These are phyloP conservation scores for Myathropa florea DNA, from an alignment of 2,888 invertebrate species.

Conservation along the genomic window DNA sequence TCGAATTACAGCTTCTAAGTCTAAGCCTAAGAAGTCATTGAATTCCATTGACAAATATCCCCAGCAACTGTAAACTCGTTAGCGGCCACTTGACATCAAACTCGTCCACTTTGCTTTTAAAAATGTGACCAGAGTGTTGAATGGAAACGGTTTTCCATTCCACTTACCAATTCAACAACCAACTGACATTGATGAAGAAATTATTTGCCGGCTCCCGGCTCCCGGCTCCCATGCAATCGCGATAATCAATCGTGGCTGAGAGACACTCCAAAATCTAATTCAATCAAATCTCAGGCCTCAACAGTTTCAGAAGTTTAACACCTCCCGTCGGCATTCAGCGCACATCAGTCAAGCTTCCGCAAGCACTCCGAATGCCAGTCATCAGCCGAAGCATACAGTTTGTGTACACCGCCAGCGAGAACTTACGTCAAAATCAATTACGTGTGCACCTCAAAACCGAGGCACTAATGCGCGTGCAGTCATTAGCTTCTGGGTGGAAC, in stretches of 20 bases:
- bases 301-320: not conserved
- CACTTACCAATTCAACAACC: not conserved
- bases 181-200: not conserved
- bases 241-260: not conserved
- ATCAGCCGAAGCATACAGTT: not conserved
- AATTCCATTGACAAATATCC: too few relatives aligned
- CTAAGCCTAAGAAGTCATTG: too few relatives aligned
- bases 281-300: not conserved
- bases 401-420: not conserved
- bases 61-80: too few relatives aligned
- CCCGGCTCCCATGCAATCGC: not conserved
- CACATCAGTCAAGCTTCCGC: not conserved
- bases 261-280: not conserved
- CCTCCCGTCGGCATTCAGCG: not conserved
- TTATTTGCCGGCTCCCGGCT: not conserved
- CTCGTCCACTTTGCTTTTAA: too few relatives aligned
- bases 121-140: too few relatives aligned
- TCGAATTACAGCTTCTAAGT: too few relatives aligned
- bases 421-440: slow-evolving; percentile 20
- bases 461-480: not conserved
- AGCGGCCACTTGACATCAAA: too few relatives aligned
- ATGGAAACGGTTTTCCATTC: not conserved
- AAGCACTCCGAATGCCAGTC: not conserved
- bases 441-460: not conserved
- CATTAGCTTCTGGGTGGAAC: slow-evolving; percentile 9